Conservation (phyloP, 2,113 vertebrate species). For the Leptobrachium leishanense region DNA sequence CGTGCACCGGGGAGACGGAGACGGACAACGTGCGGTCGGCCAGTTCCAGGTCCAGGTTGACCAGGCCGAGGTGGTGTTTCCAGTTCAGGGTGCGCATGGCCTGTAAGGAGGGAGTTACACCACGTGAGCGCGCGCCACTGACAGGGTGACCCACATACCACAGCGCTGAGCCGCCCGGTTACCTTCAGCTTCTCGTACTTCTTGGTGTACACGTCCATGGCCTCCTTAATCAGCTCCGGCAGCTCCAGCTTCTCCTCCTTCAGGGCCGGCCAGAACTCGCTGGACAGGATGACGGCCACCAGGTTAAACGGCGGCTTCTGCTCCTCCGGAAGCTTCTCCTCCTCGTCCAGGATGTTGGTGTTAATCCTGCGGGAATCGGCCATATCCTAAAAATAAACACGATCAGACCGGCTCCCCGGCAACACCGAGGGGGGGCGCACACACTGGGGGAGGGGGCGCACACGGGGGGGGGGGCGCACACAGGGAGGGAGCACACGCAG, state of each 20-base stretch:
- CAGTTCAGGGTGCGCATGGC: conserved; percentile 97
- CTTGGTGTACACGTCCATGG: conserved; percentile 89
- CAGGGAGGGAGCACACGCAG: too few species aligned
- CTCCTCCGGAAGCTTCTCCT: conserved; percentile 78
- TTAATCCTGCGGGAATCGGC: conserved; percentile 94
- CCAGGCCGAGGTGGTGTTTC: conserved; percentile 92
- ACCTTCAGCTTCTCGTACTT: conserved; percentile 98
- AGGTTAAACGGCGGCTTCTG: conserved; percentile 80
- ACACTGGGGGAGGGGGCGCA: too few species aligned
- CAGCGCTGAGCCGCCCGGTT: background rate
- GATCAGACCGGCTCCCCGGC: too few species aligned
- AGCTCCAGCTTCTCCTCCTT: conserved; percentile 98
- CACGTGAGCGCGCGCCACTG: background rate
- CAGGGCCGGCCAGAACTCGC: conserved; percentile 94
- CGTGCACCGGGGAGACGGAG: conserved; percentile 88
- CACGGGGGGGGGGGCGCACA: too few species aligned
- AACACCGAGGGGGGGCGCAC: too few species aligned
- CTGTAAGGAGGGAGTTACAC: conserved; percentile 58
- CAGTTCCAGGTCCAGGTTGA: conserved; percentile 90
- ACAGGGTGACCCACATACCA: too few species aligned
- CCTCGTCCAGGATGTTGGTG: conserved; percentile 89
- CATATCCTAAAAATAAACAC: conserved; percentile 77
- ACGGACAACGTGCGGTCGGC: conserved; percentile 87
- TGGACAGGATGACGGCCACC: conserved; percentile 87
- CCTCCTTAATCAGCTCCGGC: conserved; percentile 76